A percentile compares a stretch with the other conserved stretches of the same genome.
phyloP scores from a whole-genome alignment of 35 echinoderm and acorn worm genomes.

The Apostichopus parvimensis region DNA sequence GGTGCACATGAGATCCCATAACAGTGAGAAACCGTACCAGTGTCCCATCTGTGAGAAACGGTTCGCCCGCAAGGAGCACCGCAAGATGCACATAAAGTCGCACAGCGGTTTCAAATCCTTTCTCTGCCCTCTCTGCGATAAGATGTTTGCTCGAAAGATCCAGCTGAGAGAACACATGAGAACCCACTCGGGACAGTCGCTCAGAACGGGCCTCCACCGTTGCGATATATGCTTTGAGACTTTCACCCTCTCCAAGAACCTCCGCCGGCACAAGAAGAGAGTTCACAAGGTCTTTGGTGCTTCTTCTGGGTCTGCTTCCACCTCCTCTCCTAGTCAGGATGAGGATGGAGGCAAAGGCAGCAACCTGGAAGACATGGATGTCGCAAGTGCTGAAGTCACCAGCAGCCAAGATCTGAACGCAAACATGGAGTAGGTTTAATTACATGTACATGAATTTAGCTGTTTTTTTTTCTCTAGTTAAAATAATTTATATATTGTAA shows the following conservation, averaged over 20 bases:
- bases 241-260: conserved; percentile 90
- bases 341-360: conserved; percentile 11
- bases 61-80: conserved; percentile 84
- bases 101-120: conserved; percentile 86
- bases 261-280: conserved; percentile 76
- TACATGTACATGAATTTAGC: not conserved
- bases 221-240: conserved; percentile 86
- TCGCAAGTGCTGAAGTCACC: conserved; percentile 46
- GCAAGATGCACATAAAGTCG: conserved; percentile 94
- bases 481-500: no score
- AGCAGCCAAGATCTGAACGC: conserved; percentile 49
- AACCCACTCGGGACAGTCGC: conserved; percentile 61
- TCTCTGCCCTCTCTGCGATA: conserved; percentile 92
- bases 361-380: conserved; percentile 51
- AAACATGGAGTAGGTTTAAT: not conserved
- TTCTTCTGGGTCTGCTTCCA: not conserved
- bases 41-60: conserved; percentile 97
- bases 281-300: conserved; percentile 73
- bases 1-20: conserved; percentile 96
- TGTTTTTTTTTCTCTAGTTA: no score
- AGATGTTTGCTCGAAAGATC: conserved; percentile 86
- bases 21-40: conserved; percentile 90
- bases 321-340: conserved; percentile 22
- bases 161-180: conserved; percentile 86
- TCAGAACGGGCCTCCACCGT: conserved; percentile 58